phyloP scores from a whole-genome alignment of 2,797 vertebrate species.

The Macropodus opercularis region DNA sequence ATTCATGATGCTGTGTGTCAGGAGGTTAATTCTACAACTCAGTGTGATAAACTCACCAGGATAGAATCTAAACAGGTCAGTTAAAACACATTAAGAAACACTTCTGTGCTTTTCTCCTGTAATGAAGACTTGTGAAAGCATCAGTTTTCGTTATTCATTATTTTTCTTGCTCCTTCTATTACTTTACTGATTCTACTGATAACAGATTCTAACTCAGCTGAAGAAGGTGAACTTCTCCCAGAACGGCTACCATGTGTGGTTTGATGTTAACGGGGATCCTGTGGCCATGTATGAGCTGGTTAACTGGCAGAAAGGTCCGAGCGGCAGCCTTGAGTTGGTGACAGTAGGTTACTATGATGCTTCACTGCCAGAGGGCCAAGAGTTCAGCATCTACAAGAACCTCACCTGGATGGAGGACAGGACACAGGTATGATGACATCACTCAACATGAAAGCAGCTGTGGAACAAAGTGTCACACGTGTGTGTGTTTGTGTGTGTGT shows the following conservation, averaged over 20 bases:
- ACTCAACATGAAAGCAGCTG: background rate
- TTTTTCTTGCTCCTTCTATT: no score
- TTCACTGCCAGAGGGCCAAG: conserved; percentile 59
- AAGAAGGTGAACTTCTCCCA: no score
- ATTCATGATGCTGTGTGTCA: conserved; percentile 64
- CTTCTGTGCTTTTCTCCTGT: background rate
- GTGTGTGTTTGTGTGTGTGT: no score
- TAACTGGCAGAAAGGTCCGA: conserved; percentile 74
- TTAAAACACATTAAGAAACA: fast-evolving
- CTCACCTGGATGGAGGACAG: conserved; percentile 63
- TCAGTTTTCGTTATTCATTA: no score
- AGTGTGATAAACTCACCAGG: conserved; percentile 52
- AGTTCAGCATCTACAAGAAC: conserved; percentile 61
- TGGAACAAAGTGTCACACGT: background rate
- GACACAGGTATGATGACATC: conserved; percentile 42
- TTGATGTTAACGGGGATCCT: conserved; percentile 79
- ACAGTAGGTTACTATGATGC: conserved; percentile 76
- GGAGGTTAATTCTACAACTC: conserved; percentile 22
- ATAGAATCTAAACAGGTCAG: conserved; percentile 65
- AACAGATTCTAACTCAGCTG: conserved; percentile 68
- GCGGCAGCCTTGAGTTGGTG: conserved; percentile 56
- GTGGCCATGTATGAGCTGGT: conserved; percentile 77
- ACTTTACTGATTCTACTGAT: background rate
- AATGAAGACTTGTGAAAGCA: no score
- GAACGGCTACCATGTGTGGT: no score